phyloP scores from a whole-genome alignment of 2,113 vertebrate genomes.

The Collichthys lucidus region DNA sequence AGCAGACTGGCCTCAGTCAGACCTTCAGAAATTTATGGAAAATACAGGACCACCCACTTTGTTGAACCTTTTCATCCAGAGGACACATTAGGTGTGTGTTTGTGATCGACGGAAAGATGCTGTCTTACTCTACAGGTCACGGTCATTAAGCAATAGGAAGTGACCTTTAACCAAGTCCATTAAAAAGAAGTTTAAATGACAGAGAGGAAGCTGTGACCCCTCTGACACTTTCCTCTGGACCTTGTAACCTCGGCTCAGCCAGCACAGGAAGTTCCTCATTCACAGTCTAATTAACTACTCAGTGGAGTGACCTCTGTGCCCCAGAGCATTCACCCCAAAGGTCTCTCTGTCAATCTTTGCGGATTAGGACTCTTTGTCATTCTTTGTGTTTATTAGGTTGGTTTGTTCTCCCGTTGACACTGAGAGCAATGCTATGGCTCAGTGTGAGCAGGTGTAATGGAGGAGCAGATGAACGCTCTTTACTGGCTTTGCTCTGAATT shows the following conservation, averaged over 20 bases:
- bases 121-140: conserved; percentile 25
- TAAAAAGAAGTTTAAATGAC: conserved; percentile 58
- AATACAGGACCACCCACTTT: conserved; percentile 7
- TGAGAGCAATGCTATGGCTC: neutral
- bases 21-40: conserved; percentile 20
- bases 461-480: neutral
- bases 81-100: neutral
- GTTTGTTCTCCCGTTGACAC: neutral
- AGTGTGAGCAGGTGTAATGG: neutral
- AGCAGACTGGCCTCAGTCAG: conserved; percentile 9
- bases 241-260: conserved; percentile 59
- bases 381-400: conserved; percentile 1
- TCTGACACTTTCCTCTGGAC: conserved; percentile 64
- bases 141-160: conserved; percentile 59
- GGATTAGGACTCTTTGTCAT: conserved; percentile 33
- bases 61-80: neutral
- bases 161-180: conserved; percentile 54
- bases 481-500: neutral
- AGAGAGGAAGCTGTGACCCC: conserved; percentile 64
- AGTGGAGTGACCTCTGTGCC: conserved; percentile 27
- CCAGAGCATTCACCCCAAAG: conserved; percentile 33
- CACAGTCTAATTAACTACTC: conserved; percentile 57
- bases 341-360: conserved; percentile 37
- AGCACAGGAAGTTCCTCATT: conserved; percentile 74
- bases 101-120: conserved; percentile 32